Evolutionary conservation across 2,113 vertebrate genomes (phyloP).

Genomic region (Urocolius indicus): DNA sequence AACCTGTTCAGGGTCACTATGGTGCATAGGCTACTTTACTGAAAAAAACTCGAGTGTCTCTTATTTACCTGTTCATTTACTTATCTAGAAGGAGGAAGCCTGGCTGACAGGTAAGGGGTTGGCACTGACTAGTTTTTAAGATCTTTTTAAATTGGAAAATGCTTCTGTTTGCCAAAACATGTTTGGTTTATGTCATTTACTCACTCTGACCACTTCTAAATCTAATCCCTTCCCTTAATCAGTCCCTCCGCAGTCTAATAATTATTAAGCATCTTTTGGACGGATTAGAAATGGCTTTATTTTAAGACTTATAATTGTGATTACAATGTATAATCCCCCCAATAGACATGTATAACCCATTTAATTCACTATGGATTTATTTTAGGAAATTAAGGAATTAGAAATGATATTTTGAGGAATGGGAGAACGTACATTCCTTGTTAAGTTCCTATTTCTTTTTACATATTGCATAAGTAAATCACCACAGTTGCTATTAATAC

Average conservation of each 20-base stretch:
- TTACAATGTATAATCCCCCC: constrained; percentile 55
- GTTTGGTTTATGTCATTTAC: constrained; percentile 31
- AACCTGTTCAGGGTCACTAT: not conserved
- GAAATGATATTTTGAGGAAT: constrained; percentile 31
- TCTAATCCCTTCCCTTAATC: constrained; percentile 55
- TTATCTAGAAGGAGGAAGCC: not conserved
- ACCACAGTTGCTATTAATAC: not conserved
- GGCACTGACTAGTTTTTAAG: not conserved
- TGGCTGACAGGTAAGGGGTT: not conserved
- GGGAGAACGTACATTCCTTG: not conserved
- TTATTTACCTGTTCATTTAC: not conserved
- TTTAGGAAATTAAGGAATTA: constrained; percentile 51
- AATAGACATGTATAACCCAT: constrained; percentile 1
- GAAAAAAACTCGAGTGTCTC: not conserved
- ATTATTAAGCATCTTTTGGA: constrained; percentile 69
- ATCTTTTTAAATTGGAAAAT: not conserved
- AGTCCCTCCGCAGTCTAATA: constrained; percentile 53
- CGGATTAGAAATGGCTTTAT: constrained; percentile 63
- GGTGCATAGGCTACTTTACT: not conserved
- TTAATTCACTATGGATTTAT: constrained; percentile 36
- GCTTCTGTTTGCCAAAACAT: not conserved
- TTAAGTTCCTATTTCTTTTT: not conserved
- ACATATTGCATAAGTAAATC: not conserved
- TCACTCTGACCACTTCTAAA: constrained; percentile 33
- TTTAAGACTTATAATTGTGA: constrained; percentile 68